These are phyloP conservation scores for Ictidomys tridecemlineatus DNA, from an alignment of 2,113 vertebrate species.

Conservation along the genomic window DNA sequence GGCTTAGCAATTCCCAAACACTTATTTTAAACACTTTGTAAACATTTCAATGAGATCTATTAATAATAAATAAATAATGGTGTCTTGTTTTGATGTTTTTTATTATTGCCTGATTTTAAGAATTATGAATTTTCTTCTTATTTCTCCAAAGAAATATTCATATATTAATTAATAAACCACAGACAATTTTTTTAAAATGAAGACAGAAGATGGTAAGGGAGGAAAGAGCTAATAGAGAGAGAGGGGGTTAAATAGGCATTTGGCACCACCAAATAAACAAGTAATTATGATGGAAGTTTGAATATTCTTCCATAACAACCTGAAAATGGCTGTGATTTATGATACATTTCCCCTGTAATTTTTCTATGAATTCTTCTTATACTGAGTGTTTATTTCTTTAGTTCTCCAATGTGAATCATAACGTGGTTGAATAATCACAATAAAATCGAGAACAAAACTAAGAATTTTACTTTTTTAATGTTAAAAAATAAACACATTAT, in stretches of 20 bases:
- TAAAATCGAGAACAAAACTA: not conserved
- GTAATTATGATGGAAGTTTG: not conserved
- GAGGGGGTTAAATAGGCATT: not conserved
- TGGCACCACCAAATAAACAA: not conserved
- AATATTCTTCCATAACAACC: not conserved
- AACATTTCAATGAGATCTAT: not conserved
- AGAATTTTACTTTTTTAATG: not conserved
- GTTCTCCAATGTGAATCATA: not conserved
- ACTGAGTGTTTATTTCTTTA: not conserved
- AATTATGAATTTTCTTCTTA: not conserved
- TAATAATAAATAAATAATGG: not conserved
- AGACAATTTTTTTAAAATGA: not conserved
- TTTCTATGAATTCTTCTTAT: not conserved
- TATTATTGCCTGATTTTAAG: not conserved
- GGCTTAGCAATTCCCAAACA: not conserved
- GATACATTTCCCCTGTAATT: not conserved
- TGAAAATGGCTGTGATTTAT: not conserved
- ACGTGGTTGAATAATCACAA: not conserved
- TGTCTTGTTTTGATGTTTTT: not conserved
- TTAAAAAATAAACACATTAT: not conserved
- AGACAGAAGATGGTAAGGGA: not conserved
- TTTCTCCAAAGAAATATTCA: not conserved
- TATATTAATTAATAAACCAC: not conserved
- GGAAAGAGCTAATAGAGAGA: not conserved
- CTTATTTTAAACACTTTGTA: not conserved